A percentile compares a stretch with the other conserved stretches of the same genome.
phyloP scores from a whole-genome alignment of 2,113 vertebrate genomes.

The Chitala chitala region DNA sequence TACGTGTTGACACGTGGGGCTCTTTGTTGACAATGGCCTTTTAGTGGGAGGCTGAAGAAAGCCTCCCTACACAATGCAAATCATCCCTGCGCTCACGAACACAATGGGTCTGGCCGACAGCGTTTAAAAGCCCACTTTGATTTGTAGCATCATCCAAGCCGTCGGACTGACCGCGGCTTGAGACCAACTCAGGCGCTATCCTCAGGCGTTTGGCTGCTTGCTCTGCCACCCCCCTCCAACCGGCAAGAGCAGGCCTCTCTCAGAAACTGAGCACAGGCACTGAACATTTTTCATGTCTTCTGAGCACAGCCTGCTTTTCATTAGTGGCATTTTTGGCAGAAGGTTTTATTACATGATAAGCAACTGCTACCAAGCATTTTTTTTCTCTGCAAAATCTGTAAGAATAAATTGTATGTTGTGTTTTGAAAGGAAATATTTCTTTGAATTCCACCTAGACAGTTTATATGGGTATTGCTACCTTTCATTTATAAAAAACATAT shows the following conservation, averaged over 20 bases:
- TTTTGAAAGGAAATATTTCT: background rate
- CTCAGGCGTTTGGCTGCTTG: too few species aligned
- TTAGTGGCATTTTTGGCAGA: too few species aligned
- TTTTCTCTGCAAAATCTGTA: too few species aligned
- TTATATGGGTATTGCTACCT: background rate
- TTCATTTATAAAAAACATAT: background rate
- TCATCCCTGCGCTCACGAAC: background rate
- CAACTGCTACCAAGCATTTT: background rate
- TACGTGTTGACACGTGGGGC: too few species aligned
- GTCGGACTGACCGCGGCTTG: too few species aligned
- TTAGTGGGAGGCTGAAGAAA: too few species aligned
- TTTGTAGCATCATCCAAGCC: background rate
- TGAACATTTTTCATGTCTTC: background rate
- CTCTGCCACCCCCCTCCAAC: background rate
- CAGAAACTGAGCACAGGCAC: background rate
- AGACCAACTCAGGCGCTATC: background rate
- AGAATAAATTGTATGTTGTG: background rate
- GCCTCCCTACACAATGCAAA: background rate
- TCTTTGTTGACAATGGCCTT: too few species aligned
- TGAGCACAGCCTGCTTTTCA: background rate
- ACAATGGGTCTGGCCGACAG: background rate
- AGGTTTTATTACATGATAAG: conserved; percentile 3
- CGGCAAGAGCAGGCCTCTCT: too few species aligned
- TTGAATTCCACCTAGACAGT: background rate
- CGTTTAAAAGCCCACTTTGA: background rate